Evolutionary conservation across 2,113 vertebrate genomes (phyloP), one percentile per base, ranked within the genome.

Genomic region (Cichladusa arquata): DNA sequence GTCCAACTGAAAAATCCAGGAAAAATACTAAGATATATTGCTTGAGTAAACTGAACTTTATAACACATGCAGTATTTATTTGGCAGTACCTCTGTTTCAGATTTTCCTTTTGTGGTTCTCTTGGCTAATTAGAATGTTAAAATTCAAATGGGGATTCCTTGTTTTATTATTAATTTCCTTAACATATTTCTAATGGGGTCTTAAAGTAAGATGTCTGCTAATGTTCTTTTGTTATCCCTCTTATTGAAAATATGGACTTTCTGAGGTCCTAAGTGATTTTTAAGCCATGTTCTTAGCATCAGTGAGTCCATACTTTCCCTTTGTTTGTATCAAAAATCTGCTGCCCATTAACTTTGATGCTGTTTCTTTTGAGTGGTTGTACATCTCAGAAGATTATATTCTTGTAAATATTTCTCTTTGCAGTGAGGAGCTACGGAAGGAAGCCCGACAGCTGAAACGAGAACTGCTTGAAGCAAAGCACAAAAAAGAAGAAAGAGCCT

Each of bases 371-470:
- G 54, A 93, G 29, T 62, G 56, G 18, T 50, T 93, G 88, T 91
- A 77, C 78, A 85, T 82, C 50, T 84, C 48, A 84, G 38, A 82
- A 73, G 93, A 81, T 80, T 91, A 77, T 86, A 86, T 53, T 94
- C 24, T 73, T 36, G 26, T 90, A 88, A 96, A 91, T 97, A 60
- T 88, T 97, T 97, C 57, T 92, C n/a, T 93, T 98, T 95, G 9
- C 96, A 99, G 99, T 76, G 99, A 99, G 85, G 99, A 99, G 86
- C 97, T 99, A 54, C 98, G 99, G 51, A 99, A 99, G 97, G 99
- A 99, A 98, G 98, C 94, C 1, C 98, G 99, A 23, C 99, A 99
- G 86, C 87, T 99, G 97, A 99, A 99, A 97, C 98, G 99, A 81
- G 99, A 99, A 71, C 98, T 99, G 7, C 98, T 98, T 92, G 99